These are phyloP conservation scores for Myotis davidii DNA, from an alignment of 2,113 vertebrate species.

Conservation along the genomic window DNA sequence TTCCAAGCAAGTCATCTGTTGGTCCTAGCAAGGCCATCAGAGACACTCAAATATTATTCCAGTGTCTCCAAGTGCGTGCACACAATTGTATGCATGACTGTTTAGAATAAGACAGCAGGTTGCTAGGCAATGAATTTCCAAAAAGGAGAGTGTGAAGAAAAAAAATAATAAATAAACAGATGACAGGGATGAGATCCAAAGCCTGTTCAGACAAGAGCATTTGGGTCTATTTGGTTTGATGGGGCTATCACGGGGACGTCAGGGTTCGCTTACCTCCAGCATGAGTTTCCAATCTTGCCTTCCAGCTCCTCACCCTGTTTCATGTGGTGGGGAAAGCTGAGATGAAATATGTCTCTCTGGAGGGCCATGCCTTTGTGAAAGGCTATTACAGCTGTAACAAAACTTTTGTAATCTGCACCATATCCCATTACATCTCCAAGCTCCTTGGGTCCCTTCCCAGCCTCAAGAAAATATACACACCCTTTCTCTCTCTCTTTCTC, in stretches of 20 bases:
- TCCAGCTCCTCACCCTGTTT: slow-evolving; percentile 83
- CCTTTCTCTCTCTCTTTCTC: background rate
- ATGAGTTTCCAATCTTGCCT: slow-evolving; percentile 78
- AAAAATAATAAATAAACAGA: slow-evolving; percentile 84
- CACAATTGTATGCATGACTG: slow-evolving; percentile 55
- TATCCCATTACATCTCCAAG: slow-evolving; percentile 81
- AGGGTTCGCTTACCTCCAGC: slow-evolving; percentile 76
- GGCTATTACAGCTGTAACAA: slow-evolving; percentile 84
- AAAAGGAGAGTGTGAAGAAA: slow-evolving; percentile 78
- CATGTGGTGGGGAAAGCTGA: slow-evolving; percentile 83
- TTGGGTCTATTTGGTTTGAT: slow-evolving; percentile 79
- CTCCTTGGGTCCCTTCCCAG: slow-evolving; percentile 78
- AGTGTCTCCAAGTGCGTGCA: slow-evolving; percentile 60
- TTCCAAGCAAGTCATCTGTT: slow-evolving; percentile 81
- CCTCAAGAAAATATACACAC: slow-evolving; percentile 73
- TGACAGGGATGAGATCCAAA: slow-evolving; percentile 80
- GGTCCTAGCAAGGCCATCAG: slow-evolving; percentile 80
- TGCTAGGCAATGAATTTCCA: slow-evolving; percentile 83
- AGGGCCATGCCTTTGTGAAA: slow-evolving; percentile 82
- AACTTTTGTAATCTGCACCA: slow-evolving; percentile 82
- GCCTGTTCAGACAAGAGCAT: slow-evolving; percentile 81
- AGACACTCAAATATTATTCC: slow-evolving; percentile 80
- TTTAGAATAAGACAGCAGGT: slow-evolving; percentile 82
- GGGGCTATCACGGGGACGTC: slow-evolving; percentile 75
- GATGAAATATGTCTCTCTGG: slow-evolving; percentile 85